Evolutionary conservation across 2,888 invertebrate species (phyloP).

Genomic region (Emmelina monodactyla): DNA sequence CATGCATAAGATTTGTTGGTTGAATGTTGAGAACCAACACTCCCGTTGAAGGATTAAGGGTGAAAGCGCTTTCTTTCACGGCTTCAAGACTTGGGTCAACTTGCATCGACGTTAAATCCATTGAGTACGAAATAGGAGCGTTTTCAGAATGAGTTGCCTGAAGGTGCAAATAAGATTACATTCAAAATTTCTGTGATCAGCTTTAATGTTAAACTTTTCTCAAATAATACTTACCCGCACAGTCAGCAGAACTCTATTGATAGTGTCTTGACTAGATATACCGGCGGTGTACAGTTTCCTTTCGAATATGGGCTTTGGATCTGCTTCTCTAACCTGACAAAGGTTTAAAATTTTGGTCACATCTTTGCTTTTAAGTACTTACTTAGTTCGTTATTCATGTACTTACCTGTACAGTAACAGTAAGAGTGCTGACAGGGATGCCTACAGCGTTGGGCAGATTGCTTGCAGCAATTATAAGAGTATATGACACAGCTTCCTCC

Average conservation of each 20-base stretch:
- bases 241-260: constrained; percentile 49
- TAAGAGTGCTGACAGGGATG: constrained; percentile 30
- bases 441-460: constrained; percentile 31
- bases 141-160: constrained; percentile 68
- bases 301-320: constrained; percentile 67
- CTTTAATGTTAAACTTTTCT: too few species aligned
- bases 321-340: constrained; percentile 65
- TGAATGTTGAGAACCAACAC: constrained; percentile 55
- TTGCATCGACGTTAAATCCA: constrained; percentile 36
- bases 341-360: neutral
- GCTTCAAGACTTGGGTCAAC: constrained; percentile 45
- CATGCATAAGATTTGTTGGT: constrained; percentile 62
- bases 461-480: constrained; percentile 55
- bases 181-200: too few species aligned
- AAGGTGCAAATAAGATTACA: too few species aligned
- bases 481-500: constrained; percentile 32
- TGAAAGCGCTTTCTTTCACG: constrained; percentile 42
- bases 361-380: neutral
- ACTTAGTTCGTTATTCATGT: neutral
- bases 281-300: constrained; percentile 55
- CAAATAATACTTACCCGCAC: constrained; percentile 36
- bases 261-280: constrained; percentile 46
- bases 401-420: constrained; percentile 50
- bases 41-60: constrained; percentile 42
- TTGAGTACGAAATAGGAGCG: constrained; percentile 40